Base-by-base conservation (phyloP, 1,140 invertebrate genomes). In the Leptoteleia sp. region DNA sequence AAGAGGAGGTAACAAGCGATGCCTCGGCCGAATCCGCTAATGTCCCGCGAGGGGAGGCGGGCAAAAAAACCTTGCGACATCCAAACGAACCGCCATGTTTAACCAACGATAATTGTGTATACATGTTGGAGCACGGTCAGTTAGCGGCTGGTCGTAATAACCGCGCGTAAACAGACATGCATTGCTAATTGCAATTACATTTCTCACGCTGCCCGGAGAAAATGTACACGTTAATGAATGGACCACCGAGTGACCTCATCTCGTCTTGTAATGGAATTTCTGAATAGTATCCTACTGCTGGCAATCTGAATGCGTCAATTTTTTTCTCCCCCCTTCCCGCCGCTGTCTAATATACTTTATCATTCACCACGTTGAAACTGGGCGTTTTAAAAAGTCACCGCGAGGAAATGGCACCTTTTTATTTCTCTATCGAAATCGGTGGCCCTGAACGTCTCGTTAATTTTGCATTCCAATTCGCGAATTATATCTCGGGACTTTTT, bases 181-280 rank as follows among this genome's bases (percentile, higher is more conserved):
- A 77, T 78, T 78, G 29, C 59, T 78, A 78, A 76, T 76, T 76
- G 62, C 62, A 76, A 76, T 76, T 70, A 61, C 65, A 59, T 57
- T 70, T 76, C 64, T 76, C 73, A 50, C 65, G 48, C 55, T 67
- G 57, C 48, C n/a, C 37, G 43, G 70, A 79, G 78, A 81, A 83
- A 82, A 80, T 83, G 80, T 65, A 57, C 40, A 54, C 42, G 16
- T 76, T 84, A 83, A 84, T 84, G 75, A 83, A 84, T 82, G 80
- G 83, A 84, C 71, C 62, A 71, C 6, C 76, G 19, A 81, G 76
- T 78, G 76, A 81, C 71, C 78, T 81, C 82, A 85, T 84, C 83
- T 76, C 81, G 40, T 65, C 57, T 72, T 22, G 72, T 85, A 84
- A 85, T 85, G 83, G 83, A 85, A 85, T 84, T 85, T 85, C 83